Base-by-base conservation (phyloP, 2,797 vertebrate genomes). In the Setipinna tenuifilis region DNA sequence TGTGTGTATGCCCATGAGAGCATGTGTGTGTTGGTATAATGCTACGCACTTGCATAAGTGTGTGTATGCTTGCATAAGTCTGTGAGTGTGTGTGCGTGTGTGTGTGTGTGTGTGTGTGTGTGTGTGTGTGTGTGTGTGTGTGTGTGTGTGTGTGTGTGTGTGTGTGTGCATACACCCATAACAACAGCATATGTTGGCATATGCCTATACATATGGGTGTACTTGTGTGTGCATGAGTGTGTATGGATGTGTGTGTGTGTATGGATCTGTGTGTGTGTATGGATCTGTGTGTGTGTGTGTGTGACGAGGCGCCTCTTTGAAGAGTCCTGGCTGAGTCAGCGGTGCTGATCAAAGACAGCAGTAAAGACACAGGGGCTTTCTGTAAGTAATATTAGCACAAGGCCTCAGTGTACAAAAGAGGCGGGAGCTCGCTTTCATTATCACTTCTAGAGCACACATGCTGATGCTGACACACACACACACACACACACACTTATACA, bases 251-350 rank as follows among this genome's bases (percentile, higher is more conserved):
- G 11, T 68, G 62, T 68, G 6, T 68, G 23, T 68, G 23, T 58
- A 12, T 58, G 57, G 0, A 12, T 58, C 3, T 58, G 57, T 58
- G 57, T 14, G 57, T 58, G 57, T 12, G 16, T 58, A 12, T 58
- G 16, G 11, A 3, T 59, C 17, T 59, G 58, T 59, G 19, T 59
- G 19, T 59, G 19, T 59, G 58, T 21, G 58, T 21, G 58, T 14
- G 12, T 58, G 12, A 50, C 6, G 12, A 6, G 48, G 48, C 7
- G 35, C 19, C 16, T 78, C 71, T 78, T 78, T 78, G 71, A 78
- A 78, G 31, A 6, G 6, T 78, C 28, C 28, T 75, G 71, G 35
- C 68, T 75, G 68, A 75, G 68, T 75, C 68, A 75, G 68, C 31
- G 1, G 71, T 17, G 31, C 19, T 78, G 31, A 78, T 78, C 71